phyloP scores from a whole-genome alignment of 2,113 vertebrate species.

The Neogale vison region DNA sequence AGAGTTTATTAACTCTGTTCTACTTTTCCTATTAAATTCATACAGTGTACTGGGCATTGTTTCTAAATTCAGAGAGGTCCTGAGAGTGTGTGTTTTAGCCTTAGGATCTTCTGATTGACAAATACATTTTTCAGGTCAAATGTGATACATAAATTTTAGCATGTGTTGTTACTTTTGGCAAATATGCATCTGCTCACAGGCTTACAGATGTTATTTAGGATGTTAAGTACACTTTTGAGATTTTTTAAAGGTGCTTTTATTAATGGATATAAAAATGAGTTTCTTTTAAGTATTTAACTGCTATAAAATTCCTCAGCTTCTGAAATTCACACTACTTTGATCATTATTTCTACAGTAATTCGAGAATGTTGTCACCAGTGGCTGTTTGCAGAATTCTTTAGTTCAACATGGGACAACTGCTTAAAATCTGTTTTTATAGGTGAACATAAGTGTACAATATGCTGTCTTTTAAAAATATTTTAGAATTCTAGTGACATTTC shows the following conservation, averaged over 20 bases:
- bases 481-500: neutral
- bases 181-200: neutral
- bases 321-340: neutral
- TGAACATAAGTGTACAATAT: neutral
- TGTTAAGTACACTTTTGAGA: neutral
- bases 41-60: neutral
- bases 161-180: neutral
- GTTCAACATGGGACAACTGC: neutral
- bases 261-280: neutral
- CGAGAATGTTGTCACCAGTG: neutral
- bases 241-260: conserved; percentile 4
- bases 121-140: neutral
- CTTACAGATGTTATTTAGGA: neutral
- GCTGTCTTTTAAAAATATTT: neutral
- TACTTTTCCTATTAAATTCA: neutral
- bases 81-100: neutral
- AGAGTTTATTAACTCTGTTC: neutral
- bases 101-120: neutral
- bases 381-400: neutral
- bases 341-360: neutral
- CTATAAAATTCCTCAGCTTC: neutral
- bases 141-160: neutral
- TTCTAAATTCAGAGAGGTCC: neutral
- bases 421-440: neutral
- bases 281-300: neutral